phyloP scores from a whole-genome alignment of 1,140 invertebrate genomes.

The Lasaia peninsularis region DNA sequence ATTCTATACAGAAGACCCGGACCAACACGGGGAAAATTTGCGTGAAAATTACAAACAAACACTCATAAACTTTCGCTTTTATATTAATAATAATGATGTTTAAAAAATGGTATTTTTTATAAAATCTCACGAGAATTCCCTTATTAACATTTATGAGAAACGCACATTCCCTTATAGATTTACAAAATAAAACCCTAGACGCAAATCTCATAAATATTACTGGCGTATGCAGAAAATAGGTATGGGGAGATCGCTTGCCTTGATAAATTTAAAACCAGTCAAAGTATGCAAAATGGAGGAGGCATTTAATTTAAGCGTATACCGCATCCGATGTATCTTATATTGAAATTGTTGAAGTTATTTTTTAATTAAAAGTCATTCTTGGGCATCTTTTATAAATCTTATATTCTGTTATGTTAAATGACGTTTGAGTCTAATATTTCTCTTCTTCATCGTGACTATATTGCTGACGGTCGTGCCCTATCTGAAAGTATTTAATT shows the following conservation, averaged over 20 bases:
- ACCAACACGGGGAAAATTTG: too few species aligned
- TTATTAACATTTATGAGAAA: slow-evolving; percentile 13
- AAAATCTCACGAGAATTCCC: not conserved
- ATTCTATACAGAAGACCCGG: too few species aligned
- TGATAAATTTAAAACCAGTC: slow-evolving; percentile 45
- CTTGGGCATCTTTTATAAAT: not conserved
- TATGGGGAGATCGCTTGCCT: slow-evolving; percentile 48
- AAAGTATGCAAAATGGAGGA: slow-evolving; percentile 41
- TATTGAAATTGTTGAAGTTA: not conserved
- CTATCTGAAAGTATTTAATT: too few species aligned
- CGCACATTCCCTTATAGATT: slow-evolving; percentile 19
- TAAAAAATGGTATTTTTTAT: not conserved
- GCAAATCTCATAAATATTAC: slow-evolving; percentile 45
- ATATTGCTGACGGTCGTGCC: too few species aligned
- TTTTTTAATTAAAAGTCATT: slow-evolving; percentile 8
- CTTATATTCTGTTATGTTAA: too few species aligned
- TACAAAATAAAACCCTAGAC: slow-evolving; percentile 23
- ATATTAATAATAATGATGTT: too few species aligned
- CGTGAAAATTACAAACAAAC: too few species aligned
- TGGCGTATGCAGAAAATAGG: slow-evolving; percentile 48
- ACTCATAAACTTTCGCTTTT: too few species aligned
- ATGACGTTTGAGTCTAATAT: too few species aligned
- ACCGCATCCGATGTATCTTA: slow-evolving; percentile 11
- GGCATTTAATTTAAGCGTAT: slow-evolving; percentile 22
- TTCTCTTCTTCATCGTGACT: too few species aligned